Base-by-base conservation (phyloP, 2,113 vertebrate genomes). In the Australoheros scitulus region DNA sequence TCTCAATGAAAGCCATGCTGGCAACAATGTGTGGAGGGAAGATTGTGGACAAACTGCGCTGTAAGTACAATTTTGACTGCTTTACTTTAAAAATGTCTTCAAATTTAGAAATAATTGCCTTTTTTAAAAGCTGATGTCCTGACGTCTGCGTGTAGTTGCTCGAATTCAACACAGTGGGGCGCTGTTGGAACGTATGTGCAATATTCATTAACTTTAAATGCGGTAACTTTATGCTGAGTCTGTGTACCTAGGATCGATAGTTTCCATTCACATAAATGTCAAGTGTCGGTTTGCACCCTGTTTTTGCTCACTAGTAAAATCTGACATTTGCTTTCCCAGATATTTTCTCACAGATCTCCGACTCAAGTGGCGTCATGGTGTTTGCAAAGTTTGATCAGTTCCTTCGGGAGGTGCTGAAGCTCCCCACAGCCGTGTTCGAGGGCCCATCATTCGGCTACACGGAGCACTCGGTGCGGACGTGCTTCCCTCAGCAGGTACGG, bases 1-100 rank as follows among this genome's bases (percentile, higher is more conserved):
- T 99, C 93, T 98, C 98, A 1, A 97, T 99, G 95, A 99, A 99
- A 92, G 95, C 97, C n/a, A 98, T 99, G 97, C 91, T 99, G 90
- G 96, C 98, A 22, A 98, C 98, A 11, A 98, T 99, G 98, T 99
- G 98, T 79, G 98, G 98, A 17, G 98, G 98, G 3, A 99, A 99
- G 86, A 98, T 99, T 65, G 96, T 98, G 93, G 98, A 99, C 96
- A 99, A 99, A 87, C 94, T 99, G 4, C 95, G 98, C 89, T 99
- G 98, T 99, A 87, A 98, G 98, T 97, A 92, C 80, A 63, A 29
- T 56, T 88, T 58, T 41, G 2, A 29, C 7, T 11, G 0, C 8
- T 9, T 9, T 24, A 10, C 1, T 72, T 34, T n/a, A 8, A n/a
- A 56, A 2, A 60, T 10, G 7, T 61, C 47, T 4, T 20, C 20